These are phyloP conservation scores for Congeria kusceri DNA, from an alignment of 2,888 invertebrate genomes.

Conservation along the genomic window DNA sequence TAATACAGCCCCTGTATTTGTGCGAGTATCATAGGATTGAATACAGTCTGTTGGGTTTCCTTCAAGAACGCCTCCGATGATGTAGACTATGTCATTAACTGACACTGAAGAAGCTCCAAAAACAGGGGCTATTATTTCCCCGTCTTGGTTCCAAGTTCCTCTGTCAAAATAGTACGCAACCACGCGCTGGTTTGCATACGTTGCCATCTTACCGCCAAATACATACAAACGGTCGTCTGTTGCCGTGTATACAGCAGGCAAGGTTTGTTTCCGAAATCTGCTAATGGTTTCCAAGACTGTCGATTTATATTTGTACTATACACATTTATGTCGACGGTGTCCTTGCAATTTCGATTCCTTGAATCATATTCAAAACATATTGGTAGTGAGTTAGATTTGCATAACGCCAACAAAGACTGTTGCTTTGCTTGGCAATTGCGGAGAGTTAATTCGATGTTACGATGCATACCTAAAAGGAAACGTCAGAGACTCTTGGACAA, in stretches of 20 bases:
- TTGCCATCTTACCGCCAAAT: slow-evolving; percentile 25
- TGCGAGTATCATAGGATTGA: slow-evolving; percentile 36
- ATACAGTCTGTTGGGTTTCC: slow-evolving; percentile 29
- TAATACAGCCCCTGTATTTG: slow-evolving; percentile 22
- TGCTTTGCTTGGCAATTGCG: slow-evolving; percentile 31
- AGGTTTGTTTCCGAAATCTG: not conserved
- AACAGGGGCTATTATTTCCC: slow-evolving; percentile 45
- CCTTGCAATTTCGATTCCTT: too few species aligned
- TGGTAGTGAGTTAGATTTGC: too few species aligned
- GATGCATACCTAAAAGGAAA: slow-evolving; percentile 35
- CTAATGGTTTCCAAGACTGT: too few species aligned
- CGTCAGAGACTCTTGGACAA: slow-evolving; percentile 29
- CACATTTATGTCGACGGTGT: too few species aligned
- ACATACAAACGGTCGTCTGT: slow-evolving; percentile 34
- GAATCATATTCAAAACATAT: too few species aligned
- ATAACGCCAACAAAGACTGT: not conserved
- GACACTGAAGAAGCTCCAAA: slow-evolving; percentile 44
- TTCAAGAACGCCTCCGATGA: slow-evolving; percentile 40
- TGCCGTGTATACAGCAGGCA: slow-evolving; percentile 22
- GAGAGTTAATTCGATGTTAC: slow-evolving; percentile 33
- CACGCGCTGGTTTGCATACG: slow-evolving; percentile 25
- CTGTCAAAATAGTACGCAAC: slow-evolving; percentile 28
- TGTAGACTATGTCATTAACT: slow-evolving; percentile 39
- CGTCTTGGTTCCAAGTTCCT: slow-evolving; percentile 31
- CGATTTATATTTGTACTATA: too few species aligned